Conservation (phyloP, 2,888 invertebrate species). For the Diogma glabrata region DNA sequence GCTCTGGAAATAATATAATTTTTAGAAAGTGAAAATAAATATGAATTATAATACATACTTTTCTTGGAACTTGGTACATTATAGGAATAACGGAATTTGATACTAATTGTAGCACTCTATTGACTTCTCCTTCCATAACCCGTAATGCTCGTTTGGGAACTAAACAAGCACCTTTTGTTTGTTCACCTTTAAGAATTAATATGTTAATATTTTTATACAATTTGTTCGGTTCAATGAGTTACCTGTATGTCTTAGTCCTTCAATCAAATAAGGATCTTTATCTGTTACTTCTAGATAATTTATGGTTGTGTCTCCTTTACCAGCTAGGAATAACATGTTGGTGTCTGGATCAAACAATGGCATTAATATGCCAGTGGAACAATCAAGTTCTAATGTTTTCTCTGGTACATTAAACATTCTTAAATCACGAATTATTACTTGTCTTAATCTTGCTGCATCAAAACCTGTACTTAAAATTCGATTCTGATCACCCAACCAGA, state of each 20-base stretch:
- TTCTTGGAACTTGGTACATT: conserved; percentile 88
- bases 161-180: conserved; percentile 87
- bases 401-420: conserved; percentile 67
- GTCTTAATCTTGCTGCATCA: conserved; percentile 72
- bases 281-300: conserved; percentile 83
- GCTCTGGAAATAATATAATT: conserved; percentile 43
- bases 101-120: conserved; percentile 76
- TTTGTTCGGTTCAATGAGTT: background rate
- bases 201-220: background rate
- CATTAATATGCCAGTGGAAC: conserved; percentile 82
- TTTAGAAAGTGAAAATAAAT: background rate
- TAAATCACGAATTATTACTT: conserved; percentile 79
- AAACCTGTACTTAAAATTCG: conserved; percentile 84
- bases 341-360: conserved; percentile 90
- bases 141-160: conserved; percentile 84
- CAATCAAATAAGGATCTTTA: conserved; percentile 78
- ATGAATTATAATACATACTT: conserved; percentile 41
- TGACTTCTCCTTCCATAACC: conserved; percentile 97
- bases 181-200: no score
- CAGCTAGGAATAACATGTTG: conserved; percentile 88
- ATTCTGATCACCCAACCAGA: conserved; percentile 80
- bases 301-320: conserved; percentile 89
- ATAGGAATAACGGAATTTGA: conserved; percentile 81
- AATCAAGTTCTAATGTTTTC: conserved; percentile 69
- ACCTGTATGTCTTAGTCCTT: conserved; percentile 73